Conservation (phyloP, 64 coral and sea anemone species). For the Hydrozoanthus tunicans region DNA sequence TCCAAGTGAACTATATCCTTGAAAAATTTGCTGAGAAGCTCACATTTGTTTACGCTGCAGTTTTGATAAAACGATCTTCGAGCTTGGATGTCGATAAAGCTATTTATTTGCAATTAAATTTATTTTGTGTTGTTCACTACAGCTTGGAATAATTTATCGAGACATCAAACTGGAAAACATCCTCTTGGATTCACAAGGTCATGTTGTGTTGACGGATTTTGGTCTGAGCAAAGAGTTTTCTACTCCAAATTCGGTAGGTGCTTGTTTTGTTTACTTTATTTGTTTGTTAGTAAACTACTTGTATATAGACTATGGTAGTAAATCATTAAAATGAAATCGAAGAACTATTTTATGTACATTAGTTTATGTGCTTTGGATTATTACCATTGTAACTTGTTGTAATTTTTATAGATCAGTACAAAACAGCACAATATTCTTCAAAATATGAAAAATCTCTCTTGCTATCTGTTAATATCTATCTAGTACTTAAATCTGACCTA, state of each 20-base stretch:
- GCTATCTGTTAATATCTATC: too few species aligned
- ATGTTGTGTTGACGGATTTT: conserved; percentile 98
- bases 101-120: background rate
- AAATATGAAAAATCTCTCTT: too few species aligned
- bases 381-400: too few species aligned
- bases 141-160: conserved; percentile 99
- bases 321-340: background rate
- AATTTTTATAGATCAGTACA: too few species aligned
- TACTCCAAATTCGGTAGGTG: conserved; percentile 79
- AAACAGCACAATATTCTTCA: too few species aligned
- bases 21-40: too few species aligned
- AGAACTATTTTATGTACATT: background rate
- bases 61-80: background rate
- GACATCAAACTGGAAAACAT: conserved; percentile 99
- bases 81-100: background rate
- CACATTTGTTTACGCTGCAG: background rate
- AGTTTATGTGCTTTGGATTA: too few species aligned
- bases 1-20: background rate
- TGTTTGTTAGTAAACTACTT: background rate
- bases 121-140: conserved; percentile 1
- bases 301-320: too few species aligned
- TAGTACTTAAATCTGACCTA: too few species aligned
- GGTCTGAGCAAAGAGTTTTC: conserved; percentile 97
- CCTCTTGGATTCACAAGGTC: conserved; percentile 84
- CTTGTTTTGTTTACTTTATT: conserved; percentile 1